phyloP scores from a whole-genome alignment of 1,140 invertebrate genomes.

The Magallana ariakensis region DNA sequence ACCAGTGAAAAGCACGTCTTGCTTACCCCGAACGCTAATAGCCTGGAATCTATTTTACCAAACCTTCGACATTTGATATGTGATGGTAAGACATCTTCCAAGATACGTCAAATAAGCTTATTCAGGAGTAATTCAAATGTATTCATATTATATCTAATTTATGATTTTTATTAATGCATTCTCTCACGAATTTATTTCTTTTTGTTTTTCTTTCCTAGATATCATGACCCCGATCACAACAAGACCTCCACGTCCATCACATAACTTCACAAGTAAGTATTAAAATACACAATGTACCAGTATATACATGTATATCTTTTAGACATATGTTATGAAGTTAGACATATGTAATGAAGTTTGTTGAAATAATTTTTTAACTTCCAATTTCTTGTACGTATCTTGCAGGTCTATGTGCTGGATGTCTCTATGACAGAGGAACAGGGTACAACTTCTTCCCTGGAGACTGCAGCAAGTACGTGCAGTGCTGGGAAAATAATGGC shows the following conservation, averaged over 20 bases:
- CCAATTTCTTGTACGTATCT: constrained; percentile 46
- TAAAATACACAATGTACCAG: not conserved
- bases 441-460: constrained; percentile 71
- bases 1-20: constrained; percentile 53
- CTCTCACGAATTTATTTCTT: too few relatives aligned
- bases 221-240: constrained; percentile 4
- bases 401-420: constrained; percentile 66
- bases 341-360: not conserved
- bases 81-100: constrained; percentile 49
- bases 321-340: too few relatives aligned
- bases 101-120: too few relatives aligned
- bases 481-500: constrained; percentile 62
- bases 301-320: too few relatives aligned
- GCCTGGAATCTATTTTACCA: constrained; percentile 56
- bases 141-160: too few relatives aligned
- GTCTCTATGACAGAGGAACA: constrained; percentile 67
- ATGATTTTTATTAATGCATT: too few relatives aligned
- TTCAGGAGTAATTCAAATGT: too few relatives aligned
- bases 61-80: constrained; percentile 66
- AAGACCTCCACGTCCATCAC: not conserved
- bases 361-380: not conserved
- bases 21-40: constrained; percentile 54
- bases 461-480: constrained; percentile 73
- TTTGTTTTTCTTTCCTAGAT: not conserved
- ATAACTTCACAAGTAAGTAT: constrained; percentile 42